Evolutionary conservation across 2,113 vertebrate genomes (phyloP).

Genomic region (Irena cyanogastra): DNA sequence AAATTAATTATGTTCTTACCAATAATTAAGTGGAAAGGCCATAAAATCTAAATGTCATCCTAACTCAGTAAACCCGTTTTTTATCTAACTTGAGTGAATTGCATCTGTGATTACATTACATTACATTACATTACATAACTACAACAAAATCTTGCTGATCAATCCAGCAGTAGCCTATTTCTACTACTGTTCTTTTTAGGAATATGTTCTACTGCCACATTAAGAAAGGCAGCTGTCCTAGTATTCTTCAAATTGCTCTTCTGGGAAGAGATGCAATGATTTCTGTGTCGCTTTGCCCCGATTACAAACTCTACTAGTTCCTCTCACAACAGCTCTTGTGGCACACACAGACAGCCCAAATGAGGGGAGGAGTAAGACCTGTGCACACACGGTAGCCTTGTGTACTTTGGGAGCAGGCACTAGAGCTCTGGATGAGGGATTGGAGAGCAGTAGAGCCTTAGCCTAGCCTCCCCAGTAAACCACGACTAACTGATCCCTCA

Average conservation of each 20-base stretch:
- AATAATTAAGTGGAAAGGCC: background rate
- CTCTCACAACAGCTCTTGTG: background rate
- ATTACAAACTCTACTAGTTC: background rate
- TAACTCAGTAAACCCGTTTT: background rate
- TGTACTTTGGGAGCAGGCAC: background rate
- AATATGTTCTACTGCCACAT: background rate
- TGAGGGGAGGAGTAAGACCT: background rate
- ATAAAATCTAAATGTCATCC: background rate
- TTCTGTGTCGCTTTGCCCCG: background rate
- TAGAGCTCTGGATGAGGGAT: background rate
- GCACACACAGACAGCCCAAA: accelerated
- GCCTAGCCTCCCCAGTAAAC: background rate
- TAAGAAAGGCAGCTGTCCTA: background rate
- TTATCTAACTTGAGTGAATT: background rate
- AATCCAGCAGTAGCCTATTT: background rate
- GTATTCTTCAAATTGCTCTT: background rate
- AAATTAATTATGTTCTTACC: background rate
- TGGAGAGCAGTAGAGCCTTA: background rate
- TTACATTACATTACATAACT: background rate
- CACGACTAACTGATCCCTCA: background rate
- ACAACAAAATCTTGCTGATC: background rate
- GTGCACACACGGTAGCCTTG: too few species aligned
- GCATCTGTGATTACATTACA: background rate
- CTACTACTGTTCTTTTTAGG: background rate
- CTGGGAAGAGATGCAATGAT: background rate